These are phyloP conservation scores for Steatocranus sp. DNA, from an alignment of 2,797 vertebrate genomes.

Conservation along the genomic window DNA sequence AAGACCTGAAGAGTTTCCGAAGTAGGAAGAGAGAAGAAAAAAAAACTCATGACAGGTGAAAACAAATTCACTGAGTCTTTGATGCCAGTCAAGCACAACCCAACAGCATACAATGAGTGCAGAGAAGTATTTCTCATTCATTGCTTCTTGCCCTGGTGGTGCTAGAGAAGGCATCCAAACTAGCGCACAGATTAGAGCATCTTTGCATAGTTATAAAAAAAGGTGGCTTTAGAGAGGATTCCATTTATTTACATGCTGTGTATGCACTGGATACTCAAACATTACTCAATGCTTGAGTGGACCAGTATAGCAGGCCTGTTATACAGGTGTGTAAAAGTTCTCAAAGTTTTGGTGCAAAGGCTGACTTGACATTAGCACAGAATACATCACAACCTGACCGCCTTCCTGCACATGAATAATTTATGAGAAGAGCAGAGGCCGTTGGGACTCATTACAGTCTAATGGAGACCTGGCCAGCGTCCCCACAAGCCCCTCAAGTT, in stretches of 20 bases:
- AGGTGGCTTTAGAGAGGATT: neutral
- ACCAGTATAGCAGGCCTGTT: neutral
- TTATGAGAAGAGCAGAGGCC: constrained; percentile 10
- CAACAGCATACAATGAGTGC: neutral
- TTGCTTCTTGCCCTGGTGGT: neutral
- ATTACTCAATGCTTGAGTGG: neutral
- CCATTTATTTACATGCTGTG: neutral
- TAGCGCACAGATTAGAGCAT: neutral
- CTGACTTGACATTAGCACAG: neutral
- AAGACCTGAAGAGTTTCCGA: neutral
- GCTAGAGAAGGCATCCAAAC: neutral
- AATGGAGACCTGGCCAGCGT: constrained; percentile 41
- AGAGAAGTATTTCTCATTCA: neutral
- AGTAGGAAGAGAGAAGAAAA: neutral
- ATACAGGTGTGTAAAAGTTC: neutral
- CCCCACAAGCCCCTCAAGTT: constrained; percentile 42
- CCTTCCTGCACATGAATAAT: constrained; percentile 44
- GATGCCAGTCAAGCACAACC: neutral
- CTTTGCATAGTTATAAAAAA: neutral
- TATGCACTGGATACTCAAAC: neutral
- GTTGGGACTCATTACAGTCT: constrained; percentile 42
- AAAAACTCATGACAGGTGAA: neutral
- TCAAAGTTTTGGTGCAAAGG: constrained; percentile 2
- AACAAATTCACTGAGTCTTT: neutral
- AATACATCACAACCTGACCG: constrained; percentile 2